These are phyloP conservation scores for Sinodicranocentrus sp. DNA, from an alignment of 2,888 invertebrate species.

Conservation along the genomic window DNA sequence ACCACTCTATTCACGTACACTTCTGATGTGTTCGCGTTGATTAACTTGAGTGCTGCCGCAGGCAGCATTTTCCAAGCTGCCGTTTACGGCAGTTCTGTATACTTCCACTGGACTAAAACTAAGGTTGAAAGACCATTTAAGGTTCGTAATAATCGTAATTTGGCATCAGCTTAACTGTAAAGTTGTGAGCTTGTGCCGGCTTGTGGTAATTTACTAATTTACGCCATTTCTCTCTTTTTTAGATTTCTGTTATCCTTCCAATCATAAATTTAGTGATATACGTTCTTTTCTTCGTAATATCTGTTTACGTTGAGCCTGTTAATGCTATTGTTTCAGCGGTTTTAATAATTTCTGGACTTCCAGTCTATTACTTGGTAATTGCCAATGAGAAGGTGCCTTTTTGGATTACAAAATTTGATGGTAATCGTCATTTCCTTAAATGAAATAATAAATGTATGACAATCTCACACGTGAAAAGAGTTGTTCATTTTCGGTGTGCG, in stretches of 20 bases:
- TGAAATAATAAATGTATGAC: neutral
- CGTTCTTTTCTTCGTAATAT: conserved; percentile 87
- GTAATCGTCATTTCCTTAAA: conserved; percentile 7
- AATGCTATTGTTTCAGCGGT: conserved; percentile 88
- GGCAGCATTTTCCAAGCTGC: conserved; percentile 94
- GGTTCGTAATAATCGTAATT: conserved; percentile 78
- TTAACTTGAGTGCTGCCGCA: conserved; percentile 94
- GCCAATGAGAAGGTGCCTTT: conserved; percentile 39
- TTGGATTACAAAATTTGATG: conserved; percentile 42
- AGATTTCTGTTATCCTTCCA: conserved; percentile 88
- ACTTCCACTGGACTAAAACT: conserved; percentile 89
- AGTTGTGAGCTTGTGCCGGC: too few species aligned
- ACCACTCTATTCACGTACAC: conserved; percentile 91
- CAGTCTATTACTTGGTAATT: conserved; percentile 88
- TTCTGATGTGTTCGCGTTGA: conserved; percentile 90
- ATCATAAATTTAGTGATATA: conserved; percentile 87
- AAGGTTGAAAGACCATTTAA: conserved; percentile 90
- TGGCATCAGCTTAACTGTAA: too few species aligned
- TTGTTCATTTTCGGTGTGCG: neutral
- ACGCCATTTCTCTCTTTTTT: conserved; percentile 68
- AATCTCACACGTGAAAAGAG: too few species aligned
- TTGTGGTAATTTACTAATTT: too few species aligned
- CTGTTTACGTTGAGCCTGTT: conserved; percentile 87
- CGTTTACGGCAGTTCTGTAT: conserved; percentile 90
- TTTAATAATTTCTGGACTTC: conserved; percentile 89